Evolutionary conservation across 2,888 invertebrate species (phyloP).

Genomic region (Hydroisotoma schaefferi): DNA sequence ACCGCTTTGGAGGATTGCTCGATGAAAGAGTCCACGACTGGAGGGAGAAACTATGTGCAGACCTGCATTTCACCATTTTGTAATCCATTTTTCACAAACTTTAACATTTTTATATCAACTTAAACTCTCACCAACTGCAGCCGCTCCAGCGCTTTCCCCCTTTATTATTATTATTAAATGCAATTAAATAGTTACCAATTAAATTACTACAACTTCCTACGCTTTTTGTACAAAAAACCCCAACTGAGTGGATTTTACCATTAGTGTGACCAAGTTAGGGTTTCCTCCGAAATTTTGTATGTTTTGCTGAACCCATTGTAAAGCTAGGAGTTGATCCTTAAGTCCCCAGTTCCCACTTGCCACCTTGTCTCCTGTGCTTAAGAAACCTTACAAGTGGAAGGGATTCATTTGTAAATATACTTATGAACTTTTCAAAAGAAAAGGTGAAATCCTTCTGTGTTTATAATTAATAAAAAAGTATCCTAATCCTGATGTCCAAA

Average conservation of each 20-base stretch:
- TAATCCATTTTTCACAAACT: neutral
- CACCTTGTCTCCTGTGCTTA: neutral
- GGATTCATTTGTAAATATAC: no score
- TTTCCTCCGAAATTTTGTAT: conserved; percentile 9
- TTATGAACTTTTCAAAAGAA: no score
- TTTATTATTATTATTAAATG: neutral
- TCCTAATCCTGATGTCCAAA: no score
- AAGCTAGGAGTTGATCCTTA: conserved; percentile 7
- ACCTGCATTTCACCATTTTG: neutral
- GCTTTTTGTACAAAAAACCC: no score
- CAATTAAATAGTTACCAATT: neutral
- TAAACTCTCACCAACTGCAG: neutral
- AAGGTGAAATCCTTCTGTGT: no score
- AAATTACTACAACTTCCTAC: neutral
- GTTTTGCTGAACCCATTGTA: conserved; percentile 5
- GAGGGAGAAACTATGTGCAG: conserved; percentile 3
- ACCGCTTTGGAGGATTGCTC: conserved; percentile 7
- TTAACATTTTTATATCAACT: neutral
- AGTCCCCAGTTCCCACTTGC: conserved; percentile 10
- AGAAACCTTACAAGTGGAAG: conserved; percentile 5
- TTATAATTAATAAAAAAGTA: no score
- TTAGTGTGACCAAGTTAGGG: neutral
- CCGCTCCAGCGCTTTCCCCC: conserved; percentile 5
- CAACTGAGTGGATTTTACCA: neutral
- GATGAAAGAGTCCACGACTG: conserved; percentile 5